Evolutionary conservation across 2,888 invertebrate species (phyloP), one percentile per base, ranked within the genome.

Genomic region (Strigamia crassipes): DNA sequence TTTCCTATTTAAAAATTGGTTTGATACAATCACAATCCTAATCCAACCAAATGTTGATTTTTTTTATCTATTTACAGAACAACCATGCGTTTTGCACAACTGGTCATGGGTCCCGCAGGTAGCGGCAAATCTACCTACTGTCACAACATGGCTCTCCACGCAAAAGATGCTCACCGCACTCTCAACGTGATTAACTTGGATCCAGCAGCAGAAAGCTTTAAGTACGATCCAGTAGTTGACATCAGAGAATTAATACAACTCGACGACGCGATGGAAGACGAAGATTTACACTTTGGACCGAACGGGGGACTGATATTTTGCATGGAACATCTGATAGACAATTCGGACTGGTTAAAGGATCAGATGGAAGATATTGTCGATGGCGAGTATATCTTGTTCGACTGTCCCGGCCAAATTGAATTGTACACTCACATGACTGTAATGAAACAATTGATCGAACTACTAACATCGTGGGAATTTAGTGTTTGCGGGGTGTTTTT

Each of bases 111-210:
- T 0, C 99, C 99, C 38, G 99, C 98, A 0, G 99, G 99, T 1
- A 94, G 96, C 88, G 99, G 99, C 83, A 99, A 99, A 92, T 97
- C 97, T 0, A 97, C 97, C 0, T 99, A 97, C 87, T 98, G 98
- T 88, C 92, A 93, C 46, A 92, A 93, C 0, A 91, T 99, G 87
- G 94, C 94, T 83, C 93, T 93, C 86, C 96, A 98, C 89, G 95
- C 93, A 12, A 91, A 92, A 82, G 93, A 93, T 84, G 92, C 93
- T 82, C 86, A 87, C 56, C 91, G 97, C 84, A 90, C 90, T 0
- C 91, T 97, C 15, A 93, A 96, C 84, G 93, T 99, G 0, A 94
- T 98, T 0, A 99, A 99, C 90, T 90, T 99, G 83, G 99, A 99
- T 88, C 99, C 99, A 0, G 99, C 99, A 0, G 98, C 99, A 0